phyloP scores from a whole-genome alignment of 2,888 invertebrate genomes.

The Chaitophorus viminalis region DNA sequence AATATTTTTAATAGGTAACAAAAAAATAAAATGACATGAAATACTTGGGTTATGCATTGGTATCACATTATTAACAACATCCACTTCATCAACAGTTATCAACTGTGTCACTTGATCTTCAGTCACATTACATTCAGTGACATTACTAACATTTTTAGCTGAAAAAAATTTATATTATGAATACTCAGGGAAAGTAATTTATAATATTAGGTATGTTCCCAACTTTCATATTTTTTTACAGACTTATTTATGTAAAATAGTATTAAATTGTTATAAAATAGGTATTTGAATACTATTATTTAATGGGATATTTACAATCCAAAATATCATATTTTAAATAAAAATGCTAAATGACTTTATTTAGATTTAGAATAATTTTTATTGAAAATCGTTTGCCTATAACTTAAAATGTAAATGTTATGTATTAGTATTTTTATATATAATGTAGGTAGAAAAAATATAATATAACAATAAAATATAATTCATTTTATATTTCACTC shows the following conservation, averaged over 20 bases:
- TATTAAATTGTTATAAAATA: constrained; percentile 4
- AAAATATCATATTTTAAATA: not conserved
- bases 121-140: constrained; percentile 5
- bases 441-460: not conserved
- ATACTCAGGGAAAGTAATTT: not conserved
- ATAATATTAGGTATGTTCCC: not conserved
- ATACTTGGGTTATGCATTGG: constrained; percentile 17
- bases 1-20: not conserved
- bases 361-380: constrained; percentile 8
- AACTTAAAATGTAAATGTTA: not conserved
- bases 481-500: constrained; percentile 26
- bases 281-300: constrained; percentile 5
- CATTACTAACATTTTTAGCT: not conserved
- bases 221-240: constrained; percentile 4
- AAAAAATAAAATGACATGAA: not conserved
- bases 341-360: not conserved
- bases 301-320: not conserved
- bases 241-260: not conserved
- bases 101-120: constrained; percentile 1
- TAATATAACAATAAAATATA: constrained; percentile 15
- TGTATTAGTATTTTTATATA: not conserved
- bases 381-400: not conserved
- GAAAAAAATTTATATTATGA: not conserved
- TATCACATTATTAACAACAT: constrained; percentile 21
- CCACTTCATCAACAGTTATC: constrained; percentile 5